A percentile compares a stretch with the other conserved stretches of the same genome.
These are phyloP conservation scores for Plodia interpunctella DNA, from an alignment of 1,140 invertebrate genomes.

Conservation along the genomic window DNA sequence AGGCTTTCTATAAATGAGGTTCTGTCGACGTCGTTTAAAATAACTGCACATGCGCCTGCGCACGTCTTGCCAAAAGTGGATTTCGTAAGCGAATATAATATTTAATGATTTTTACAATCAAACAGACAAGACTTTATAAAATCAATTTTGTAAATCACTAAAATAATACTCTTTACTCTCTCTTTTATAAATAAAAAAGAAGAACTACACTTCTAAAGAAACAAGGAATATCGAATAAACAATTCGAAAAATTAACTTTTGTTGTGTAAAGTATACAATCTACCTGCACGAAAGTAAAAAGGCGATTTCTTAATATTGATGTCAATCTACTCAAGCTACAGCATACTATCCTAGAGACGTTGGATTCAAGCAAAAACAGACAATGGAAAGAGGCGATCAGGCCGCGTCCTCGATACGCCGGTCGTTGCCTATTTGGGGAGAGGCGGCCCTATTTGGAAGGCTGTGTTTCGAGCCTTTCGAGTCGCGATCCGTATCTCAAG, in stretches of 20 bases:
- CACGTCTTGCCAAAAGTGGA: not conserved
- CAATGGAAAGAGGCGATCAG: slow-evolving; percentile 62
- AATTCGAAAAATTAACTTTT: not conserved
- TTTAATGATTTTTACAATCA: too few species aligned
- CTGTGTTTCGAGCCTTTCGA: slow-evolving; percentile 46
- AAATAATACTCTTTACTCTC: too few species aligned
- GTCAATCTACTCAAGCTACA: not conserved
- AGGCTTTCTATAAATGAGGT: not conserved
- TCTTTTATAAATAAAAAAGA: too few species aligned
- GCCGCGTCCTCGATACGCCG: slow-evolving; percentile 51
- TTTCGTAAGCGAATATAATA: not conserved
- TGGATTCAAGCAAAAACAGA: slow-evolving; percentile 50
- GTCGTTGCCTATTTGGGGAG: slow-evolving; percentile 68
- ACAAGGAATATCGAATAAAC: too few species aligned
- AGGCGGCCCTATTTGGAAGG: slow-evolving; percentile 68
- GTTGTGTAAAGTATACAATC: not conserved
- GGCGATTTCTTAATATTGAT: not conserved
- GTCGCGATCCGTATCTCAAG: slow-evolving; percentile 59
- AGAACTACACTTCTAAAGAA: too few species aligned
- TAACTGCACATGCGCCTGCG: not conserved
- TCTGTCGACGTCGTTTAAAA: not conserved
- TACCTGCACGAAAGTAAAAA: not conserved
- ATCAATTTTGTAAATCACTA: too few species aligned
- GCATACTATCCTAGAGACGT: slow-evolving; percentile 2
- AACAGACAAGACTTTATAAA: too few species aligned